Evolutionary conservation across 2,113 vertebrate species (phyloP).

Genomic region (Thinocorus orbignyianus): DNA sequence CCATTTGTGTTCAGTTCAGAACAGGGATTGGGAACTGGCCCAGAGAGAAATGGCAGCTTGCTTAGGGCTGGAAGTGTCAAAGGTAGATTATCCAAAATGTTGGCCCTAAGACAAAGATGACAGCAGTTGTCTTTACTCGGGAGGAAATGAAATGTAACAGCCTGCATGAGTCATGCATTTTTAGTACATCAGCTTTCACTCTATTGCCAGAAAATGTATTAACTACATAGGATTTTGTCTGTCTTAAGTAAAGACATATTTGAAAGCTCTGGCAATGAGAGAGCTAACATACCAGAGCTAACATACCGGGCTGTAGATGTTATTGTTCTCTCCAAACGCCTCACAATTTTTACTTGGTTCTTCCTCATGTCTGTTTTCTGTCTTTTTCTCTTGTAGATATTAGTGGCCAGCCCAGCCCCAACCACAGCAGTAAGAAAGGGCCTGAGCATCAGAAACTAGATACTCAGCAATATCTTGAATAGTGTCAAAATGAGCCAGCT

Average conservation of each 20-base stretch:
- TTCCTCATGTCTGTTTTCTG: not conserved
- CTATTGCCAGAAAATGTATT: constrained; percentile 4
- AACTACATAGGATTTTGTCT: not conserved
- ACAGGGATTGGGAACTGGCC: not conserved
- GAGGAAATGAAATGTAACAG: constrained; percentile 52
- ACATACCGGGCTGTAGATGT: not conserved
- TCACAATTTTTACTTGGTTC: not conserved
- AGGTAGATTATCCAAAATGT: constrained; percentile 26
- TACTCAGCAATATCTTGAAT: not conserved
- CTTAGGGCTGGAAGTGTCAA: not conserved
- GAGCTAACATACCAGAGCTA: not conserved
- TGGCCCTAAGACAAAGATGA: not conserved
- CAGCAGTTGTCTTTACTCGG: constrained; percentile 1
- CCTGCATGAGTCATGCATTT: constrained; percentile 42
- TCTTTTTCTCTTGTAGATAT: not conserved
- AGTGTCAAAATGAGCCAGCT: not conserved
- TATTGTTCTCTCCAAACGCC: not conserved
- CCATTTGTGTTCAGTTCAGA: not conserved
- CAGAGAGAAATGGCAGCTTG: not conserved
- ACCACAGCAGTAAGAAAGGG: not conserved
- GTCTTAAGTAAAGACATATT: constrained; percentile 13
- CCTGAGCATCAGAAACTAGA: not conserved
- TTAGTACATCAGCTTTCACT: constrained; percentile 20
- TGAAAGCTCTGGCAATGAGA: constrained; percentile 22
- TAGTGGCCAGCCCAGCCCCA: not conserved